Percentiles rank a stretch among this genome's conserved stretches.
phyloP scores from a whole-genome alignment of 37 sponge, comb jelly and placozoan species.

The Eunapius fragilis region DNA sequence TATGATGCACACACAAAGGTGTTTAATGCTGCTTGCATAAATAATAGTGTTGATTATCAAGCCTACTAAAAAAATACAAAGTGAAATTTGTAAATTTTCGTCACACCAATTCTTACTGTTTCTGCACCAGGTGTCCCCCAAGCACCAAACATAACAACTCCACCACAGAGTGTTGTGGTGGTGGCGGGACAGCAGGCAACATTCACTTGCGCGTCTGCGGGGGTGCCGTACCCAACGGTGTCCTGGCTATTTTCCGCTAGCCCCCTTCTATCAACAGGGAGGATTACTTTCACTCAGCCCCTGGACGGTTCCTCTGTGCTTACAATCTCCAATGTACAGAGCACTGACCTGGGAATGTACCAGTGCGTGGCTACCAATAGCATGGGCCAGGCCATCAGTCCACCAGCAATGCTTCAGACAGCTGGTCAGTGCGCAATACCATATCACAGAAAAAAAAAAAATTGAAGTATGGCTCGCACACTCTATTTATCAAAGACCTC shows the following conservation, averaged over 20 bases:
- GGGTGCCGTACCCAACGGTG: slow-evolving; percentile 55
- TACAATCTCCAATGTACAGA: slow-evolving; percentile 14
- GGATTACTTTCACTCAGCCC: background rate
- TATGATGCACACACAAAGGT: too few species aligned
- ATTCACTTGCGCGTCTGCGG: slow-evolving; percentile 55
- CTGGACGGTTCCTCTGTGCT: slow-evolving; percentile 17
- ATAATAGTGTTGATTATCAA: background rate
- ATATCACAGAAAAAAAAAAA: too few species aligned
- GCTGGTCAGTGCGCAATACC: slow-evolving; percentile 40
- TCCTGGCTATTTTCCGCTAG: slow-evolving; percentile 35
- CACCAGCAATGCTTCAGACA: slow-evolving; percentile 27
- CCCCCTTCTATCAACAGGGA: background rate
- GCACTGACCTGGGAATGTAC: slow-evolving; percentile 31
- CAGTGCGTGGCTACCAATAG: slow-evolving; percentile 50
- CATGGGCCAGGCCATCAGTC: slow-evolving; percentile 35
- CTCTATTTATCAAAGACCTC: background rate
- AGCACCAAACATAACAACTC: slow-evolving; percentile 33
- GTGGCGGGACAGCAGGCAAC: slow-evolving; percentile 20
- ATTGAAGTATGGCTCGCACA: background rate
- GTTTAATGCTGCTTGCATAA: too few species aligned
- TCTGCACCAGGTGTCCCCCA: slow-evolving; percentile 7
- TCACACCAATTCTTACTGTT: background rate
- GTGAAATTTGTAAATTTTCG: background rate
- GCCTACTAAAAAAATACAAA: background rate
- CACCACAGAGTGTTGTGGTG: slow-evolving; percentile 26